Evolutionary conservation across 2,113 vertebrate genomes (phyloP), one percentile per base, ranked within the genome.

Genomic region (Columbina picui): DNA sequence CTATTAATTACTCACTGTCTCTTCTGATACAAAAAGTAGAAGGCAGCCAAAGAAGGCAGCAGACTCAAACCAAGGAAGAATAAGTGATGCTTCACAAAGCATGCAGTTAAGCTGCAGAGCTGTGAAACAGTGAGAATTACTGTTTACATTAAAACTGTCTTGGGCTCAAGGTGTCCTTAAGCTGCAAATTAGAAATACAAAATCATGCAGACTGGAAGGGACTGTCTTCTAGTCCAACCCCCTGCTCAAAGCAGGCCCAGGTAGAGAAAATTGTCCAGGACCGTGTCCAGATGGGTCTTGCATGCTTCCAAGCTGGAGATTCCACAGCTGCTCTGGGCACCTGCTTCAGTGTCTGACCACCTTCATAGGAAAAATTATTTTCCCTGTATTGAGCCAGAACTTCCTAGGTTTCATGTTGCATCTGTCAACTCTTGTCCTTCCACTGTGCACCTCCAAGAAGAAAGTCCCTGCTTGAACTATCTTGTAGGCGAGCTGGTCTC

Each of bases 31-130:
- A 69, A 70, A n/a, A 50, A 77, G 53, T 68, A 39, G 16, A 39
- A 71, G 49, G 32, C 64, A 81, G 29, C 7, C 78, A 84, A 68
- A 80, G 25, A 23, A 74, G 14, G 13, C 9, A 4, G 19, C 32
- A 81, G 30, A 38, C 27, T 68, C 89, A 93, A 29, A 81, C 43
- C n/a, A 56, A 92, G 34, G 49, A 87, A 79, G 56, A 71, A 39
- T 38, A 89, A 92, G 25, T 32, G 43, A 45, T 90, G 73, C 45
- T 87, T 90, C 10, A 41, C 38, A 65, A 56, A 64, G 11, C 49
- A 26, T 18, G 17, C 41, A 0, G 0, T 55, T 73, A 32, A 47
- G 34, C n/a, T 63, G 34, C 49, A 80, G 32, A 84, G 19, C 49
- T 77, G 64, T 84, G 59, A 69, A 84, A 69, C 68, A 50, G 30